These are phyloP conservation scores for Flexamia atlantica DNA, from an alignment of 2,888 invertebrate genomes.

Conservation along the genomic window DNA sequence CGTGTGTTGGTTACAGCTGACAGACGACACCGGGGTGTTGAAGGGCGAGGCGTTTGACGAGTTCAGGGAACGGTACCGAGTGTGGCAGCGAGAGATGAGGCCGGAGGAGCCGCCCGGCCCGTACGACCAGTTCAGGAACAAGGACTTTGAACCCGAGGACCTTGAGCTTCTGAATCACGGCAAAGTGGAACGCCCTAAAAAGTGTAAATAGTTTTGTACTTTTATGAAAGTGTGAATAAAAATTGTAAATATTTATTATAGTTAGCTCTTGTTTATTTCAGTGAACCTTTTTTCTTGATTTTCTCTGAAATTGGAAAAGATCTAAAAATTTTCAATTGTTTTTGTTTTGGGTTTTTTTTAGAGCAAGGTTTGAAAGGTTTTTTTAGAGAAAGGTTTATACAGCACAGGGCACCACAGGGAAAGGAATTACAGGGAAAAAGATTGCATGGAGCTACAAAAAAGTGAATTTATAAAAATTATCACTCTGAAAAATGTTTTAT, in stretches of 20 bases:
- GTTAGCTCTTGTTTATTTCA: neutral
- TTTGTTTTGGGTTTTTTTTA: no score
- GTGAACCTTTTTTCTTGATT: no score
- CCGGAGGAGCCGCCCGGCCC: conserved; percentile 73
- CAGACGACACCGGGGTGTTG: conserved; percentile 25
- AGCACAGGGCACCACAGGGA: no score
- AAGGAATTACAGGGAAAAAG: no score
- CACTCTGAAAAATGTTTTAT: no score
- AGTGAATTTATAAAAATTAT: no score
- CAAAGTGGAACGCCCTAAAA: conserved; percentile 33
- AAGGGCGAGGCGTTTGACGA: conserved; percentile 61
- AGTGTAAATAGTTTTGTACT: neutral
- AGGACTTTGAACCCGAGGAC: conserved; percentile 55
- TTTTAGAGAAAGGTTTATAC: no score
- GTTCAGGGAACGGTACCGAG: conserved; percentile 65
- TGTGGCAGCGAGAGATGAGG: conserved; percentile 64
- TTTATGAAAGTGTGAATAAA: neutral
- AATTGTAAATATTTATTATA: neutral
- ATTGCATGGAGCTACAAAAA: no score
- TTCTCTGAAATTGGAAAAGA: no score
- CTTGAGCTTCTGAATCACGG: conserved; percentile 53
- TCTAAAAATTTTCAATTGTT: no score
- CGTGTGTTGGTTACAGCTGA: conserved; percentile 28
- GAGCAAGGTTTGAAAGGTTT: no score
- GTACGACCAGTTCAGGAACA: conserved; percentile 73